Evolutionary conservation across 1,140 invertebrate genomes (phyloP).

Genomic region (Drosophila pandora): DNA sequence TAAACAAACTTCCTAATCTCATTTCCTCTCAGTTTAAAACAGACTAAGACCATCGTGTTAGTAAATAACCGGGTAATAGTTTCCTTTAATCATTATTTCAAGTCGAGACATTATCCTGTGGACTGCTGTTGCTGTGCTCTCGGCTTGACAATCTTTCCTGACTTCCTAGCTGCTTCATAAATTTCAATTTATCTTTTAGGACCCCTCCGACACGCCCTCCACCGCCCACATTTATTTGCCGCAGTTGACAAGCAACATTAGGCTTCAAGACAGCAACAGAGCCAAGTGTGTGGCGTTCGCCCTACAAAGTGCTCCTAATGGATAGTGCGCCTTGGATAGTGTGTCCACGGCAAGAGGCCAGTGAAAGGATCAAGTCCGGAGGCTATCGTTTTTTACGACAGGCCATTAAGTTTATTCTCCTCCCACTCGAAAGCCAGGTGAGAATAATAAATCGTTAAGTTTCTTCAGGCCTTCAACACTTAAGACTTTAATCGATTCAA

Average conservation of each 20-base stretch:
- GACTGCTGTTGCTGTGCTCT: conserved; percentile 39
- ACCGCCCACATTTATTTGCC: conserved; percentile 64
- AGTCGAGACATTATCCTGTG: neutral
- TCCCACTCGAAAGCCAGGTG: conserved; percentile 16
- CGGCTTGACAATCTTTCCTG: conserved; percentile 30
- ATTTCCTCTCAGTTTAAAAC: no score
- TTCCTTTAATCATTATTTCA: neutral
- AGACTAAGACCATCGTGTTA: no score
- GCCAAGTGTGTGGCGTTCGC: conserved; percentile 12
- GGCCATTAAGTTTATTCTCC: conserved; percentile 39
- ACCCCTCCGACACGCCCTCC: conserved; percentile 5
- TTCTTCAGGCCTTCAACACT: neutral
- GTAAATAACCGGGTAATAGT: neutral
- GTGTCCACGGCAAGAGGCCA: conserved; percentile 24
- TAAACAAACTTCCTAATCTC: no score
- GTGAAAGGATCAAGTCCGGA: neutral
- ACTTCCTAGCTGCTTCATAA: conserved; percentile 73
- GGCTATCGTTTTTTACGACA: conserved; percentile 35
- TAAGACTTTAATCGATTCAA: conserved; percentile 10
- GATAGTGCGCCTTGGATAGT: conserved; percentile 17
- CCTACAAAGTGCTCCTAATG: conserved; percentile 50
- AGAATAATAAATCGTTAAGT: conserved; percentile 10
- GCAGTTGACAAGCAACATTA: conserved; percentile 72
- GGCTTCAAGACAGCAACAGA: conserved; percentile 30
- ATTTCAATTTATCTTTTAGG: conserved; percentile 75